phyloP scores from a whole-genome alignment of 1,140 invertebrate genomes.

The Diabrotica undecimpunctata region DNA sequence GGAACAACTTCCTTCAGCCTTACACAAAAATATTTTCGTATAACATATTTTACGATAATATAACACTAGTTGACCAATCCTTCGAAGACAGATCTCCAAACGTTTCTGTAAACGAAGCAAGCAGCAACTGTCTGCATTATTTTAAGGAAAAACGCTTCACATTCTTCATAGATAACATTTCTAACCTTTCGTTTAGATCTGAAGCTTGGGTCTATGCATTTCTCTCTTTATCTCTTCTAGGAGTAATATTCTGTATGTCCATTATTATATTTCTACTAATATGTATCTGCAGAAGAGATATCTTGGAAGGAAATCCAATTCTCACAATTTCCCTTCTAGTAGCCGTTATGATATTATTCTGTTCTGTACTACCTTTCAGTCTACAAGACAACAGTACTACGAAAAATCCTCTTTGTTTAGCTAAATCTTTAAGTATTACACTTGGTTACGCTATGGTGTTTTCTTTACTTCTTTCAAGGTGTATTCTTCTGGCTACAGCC shows the following conservation, averaged over 20 bases:
- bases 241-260: conserved; percentile 49
- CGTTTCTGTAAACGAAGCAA: neutral
- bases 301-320: conserved; percentile 53
- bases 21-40: conserved; percentile 34
- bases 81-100: conserved; percentile 6
- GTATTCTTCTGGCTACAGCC: conserved; percentile 56
- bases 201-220: conserved; percentile 53
- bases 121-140: conserved; percentile 26
- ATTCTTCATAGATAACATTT: neutral
- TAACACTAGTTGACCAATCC: conserved; percentile 25
- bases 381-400: conserved; percentile 43
- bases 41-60: conserved; percentile 36
- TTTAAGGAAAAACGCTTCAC: neutral
- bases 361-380: conserved; percentile 55
- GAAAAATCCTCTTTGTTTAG: conserved; percentile 30
- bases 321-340: conserved; percentile 49
- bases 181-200: conserved; percentile 37
- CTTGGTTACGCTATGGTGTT: conserved; percentile 56
- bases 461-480: conserved; percentile 54
- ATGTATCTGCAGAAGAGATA: conserved; percentile 48
- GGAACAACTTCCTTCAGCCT: conserved; percentile 26
- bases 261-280: conserved; percentile 51
- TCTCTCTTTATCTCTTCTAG: conserved; percentile 49
- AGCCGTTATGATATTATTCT: conserved; percentile 52
- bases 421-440: conserved; percentile 47